These are phyloP conservation scores for Tiliacea aurago DNA, from an alignment of 2,888 invertebrate species.

Conservation along the genomic window DNA sequence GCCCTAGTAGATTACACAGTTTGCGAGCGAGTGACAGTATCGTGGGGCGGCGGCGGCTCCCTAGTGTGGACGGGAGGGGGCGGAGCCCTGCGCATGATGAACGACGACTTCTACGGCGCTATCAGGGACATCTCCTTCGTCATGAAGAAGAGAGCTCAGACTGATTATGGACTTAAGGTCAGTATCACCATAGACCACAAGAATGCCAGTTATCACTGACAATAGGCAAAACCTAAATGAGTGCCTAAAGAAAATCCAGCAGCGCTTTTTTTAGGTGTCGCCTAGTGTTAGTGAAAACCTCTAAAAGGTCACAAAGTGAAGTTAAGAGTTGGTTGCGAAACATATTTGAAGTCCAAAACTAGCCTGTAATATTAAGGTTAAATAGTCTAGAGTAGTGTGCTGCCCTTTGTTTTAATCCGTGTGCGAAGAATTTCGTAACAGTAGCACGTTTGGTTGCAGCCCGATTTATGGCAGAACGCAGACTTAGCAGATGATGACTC, in stretches of 20 bases:
- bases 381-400: background rate
- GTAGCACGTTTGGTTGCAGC: conserved; percentile 80
- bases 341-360: background rate
- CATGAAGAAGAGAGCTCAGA: conserved; percentile 93
- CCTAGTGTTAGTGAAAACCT: background rate
- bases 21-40: conserved; percentile 95
- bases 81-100: conserved; percentile 85
- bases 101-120: conserved; percentile 85
- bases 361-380: background rate
- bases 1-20: conserved; percentile 94
- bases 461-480: conserved; percentile 95
- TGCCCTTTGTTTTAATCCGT: background rate
- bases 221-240: background rate
- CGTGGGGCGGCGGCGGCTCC: conserved; percentile 93
- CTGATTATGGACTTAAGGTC: conserved; percentile 95
- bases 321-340: background rate
- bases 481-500: conserved; percentile 94
- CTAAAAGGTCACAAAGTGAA: background rate
- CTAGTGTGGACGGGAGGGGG: conserved; percentile 93
- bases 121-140: conserved; percentile 93
- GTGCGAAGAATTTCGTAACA: background rate
- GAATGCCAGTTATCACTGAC: background rate
- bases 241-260: background rate
- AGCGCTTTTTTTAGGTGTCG: background rate
- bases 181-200: background rate